A percentile compares a stretch with the other conserved stretches of the same genome.
Conservation (phyloP, 2,113 vertebrate species). For the human (Homo sapiens) region GRCh38 chr13:113856501-113857000, state of each 20-base stretch:
- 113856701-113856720: neutral
- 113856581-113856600: too few relatives aligned
- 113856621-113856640: neutral
- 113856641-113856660: neutral
- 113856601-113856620: neutral
- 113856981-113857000: too few relatives aligned
- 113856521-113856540: neutral
- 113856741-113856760: neutral
- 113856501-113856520: neutral
- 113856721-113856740: neutral
- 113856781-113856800: rapidly evolving
- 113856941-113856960: neutral
- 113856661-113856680: neutral
- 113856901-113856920: neutral
- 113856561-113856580: neutral
- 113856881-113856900: neutral
- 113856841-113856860: neutral
- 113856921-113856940: neutral
- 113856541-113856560: too few relatives aligned
- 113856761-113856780: neutral
- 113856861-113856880: neutral
- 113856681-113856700: too few relatives aligned
- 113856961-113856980: too few relatives aligned
- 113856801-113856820: neutral
- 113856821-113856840: neutral